Evolutionary conservation across 2,113 vertebrate species (phyloP), one percentile per base, ranked within the genome.

Genomic region (Cyprinodon brontotheroides): DNA sequence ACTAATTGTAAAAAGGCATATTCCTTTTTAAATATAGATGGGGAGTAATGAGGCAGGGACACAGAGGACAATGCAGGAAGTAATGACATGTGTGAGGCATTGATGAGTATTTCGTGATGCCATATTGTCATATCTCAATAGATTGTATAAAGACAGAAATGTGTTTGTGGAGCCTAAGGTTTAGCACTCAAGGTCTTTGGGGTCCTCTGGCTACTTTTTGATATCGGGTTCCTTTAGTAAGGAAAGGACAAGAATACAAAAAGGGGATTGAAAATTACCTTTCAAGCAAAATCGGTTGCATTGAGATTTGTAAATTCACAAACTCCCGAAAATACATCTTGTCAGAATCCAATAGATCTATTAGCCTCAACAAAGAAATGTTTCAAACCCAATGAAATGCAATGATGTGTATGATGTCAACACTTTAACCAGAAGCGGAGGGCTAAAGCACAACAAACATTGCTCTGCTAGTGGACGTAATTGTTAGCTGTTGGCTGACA

Each of bases 11-110:
- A 87, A 78, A 91, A 88, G 80, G 78, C 88, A 86, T 85, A 84
- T 87, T 85, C 85, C 72, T 75, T 82, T 90, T 90, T 91, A 86
- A 92, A 90, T 89, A 87, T 88, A 89, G 80, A 90, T 89, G 80
- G 77, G 85, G 81, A 77, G 85, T 90, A 92, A 92, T 92, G 89
- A 92, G 85, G 79, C 80, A 38, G 65, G 80, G 77, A 84, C 77
- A 66, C 79, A 79, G 79, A 78, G 82, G 87, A 90, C 86, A 85
- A 77, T 80, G 38, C 75, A 29, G 71, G 77, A 80, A 40, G 82
- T 85, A 88, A 90, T 87, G 77, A 72, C 15, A 76, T 81, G 81
- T 78, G 75, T 61, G 74, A 75, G 74, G 74, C 72, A 65, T 40
- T 36, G 36, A 60, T 70, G 80, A 77, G 59, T 3, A 41, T 72